These are phyloP conservation scores for Schizaphis graminum DNA, from an alignment of 2,888 invertebrate species.

Conservation along the genomic window DNA sequence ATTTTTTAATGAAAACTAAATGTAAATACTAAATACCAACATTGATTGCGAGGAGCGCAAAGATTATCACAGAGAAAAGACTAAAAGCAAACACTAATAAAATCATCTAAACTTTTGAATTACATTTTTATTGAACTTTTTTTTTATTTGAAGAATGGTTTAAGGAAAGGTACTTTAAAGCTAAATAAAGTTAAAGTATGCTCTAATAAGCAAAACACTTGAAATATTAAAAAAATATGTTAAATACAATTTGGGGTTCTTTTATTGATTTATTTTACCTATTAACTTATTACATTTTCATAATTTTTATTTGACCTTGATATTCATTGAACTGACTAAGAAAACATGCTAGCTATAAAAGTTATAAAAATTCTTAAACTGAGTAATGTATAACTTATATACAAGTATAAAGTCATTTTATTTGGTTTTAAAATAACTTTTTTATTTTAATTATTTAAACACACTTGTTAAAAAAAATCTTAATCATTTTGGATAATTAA, in stretches of 20 bases:
- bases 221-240: neutral
- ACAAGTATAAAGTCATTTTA: neutral
- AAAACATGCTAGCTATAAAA: neutral
- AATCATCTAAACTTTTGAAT: neutral
- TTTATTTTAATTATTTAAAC: neutral
- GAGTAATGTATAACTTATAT: neutral
- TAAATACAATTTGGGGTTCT: neutral
- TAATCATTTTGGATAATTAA: neutral
- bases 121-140: neutral
- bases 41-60: neutral
- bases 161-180: neutral
- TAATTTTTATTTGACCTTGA: neutral
- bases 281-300: neutral
- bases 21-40: neutral
- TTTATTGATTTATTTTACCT: neutral
- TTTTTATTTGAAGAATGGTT: neutral
- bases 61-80: neutral
- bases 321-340: neutral
- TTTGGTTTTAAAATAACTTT: neutral
- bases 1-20: neutral
- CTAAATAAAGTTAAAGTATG: neutral
- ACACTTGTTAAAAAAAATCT: neutral
- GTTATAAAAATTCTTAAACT: neutral
- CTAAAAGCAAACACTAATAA: neutral
- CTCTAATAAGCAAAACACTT: neutral